Evolutionary conservation across 1,140 invertebrate species (phyloP).

Genomic region (Hycleus cichorii): DNA sequence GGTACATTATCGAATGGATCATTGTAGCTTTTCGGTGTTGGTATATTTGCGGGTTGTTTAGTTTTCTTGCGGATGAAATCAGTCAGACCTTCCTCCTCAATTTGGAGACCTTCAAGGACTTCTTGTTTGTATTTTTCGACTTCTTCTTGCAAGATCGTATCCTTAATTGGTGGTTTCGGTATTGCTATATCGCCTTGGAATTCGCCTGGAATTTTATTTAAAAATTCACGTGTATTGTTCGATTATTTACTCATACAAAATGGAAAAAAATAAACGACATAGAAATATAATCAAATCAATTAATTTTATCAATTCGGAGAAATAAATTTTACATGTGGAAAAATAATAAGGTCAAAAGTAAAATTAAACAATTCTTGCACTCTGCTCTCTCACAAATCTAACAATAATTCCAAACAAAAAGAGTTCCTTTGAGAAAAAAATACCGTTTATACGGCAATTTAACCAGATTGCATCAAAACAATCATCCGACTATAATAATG

Average conservation of each 20-base stretch:
- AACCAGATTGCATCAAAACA: too few species aligned
- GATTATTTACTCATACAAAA: too few species aligned
- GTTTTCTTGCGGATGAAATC: conserved; percentile 60
- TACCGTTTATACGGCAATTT: too few species aligned
- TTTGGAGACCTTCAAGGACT: conserved; percentile 69
- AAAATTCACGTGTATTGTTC: background rate
- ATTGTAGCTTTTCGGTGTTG: conserved; percentile 44
- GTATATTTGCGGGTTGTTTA: conserved; percentile 45
- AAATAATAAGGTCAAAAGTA: too few species aligned
- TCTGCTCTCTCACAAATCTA: too few species aligned
- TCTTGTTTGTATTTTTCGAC: conserved; percentile 71
- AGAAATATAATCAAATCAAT: background rate
- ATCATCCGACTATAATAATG: too few species aligned
- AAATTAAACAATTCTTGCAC: too few species aligned
- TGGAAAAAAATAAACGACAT: too few species aligned
- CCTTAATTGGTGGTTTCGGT: conserved; percentile 46
- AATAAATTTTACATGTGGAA: too few species aligned
- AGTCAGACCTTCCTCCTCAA: conserved; percentile 71
- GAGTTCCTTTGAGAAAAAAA: too few species aligned
- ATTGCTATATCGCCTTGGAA: conserved; percentile 78
- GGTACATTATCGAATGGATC: conserved; percentile 40
- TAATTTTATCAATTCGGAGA: background rate
- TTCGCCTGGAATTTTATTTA: conserved; percentile 50
- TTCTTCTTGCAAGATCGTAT: conserved; percentile 56
- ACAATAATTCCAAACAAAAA: too few species aligned